phyloP scores from a whole-genome alignment of 1,140 invertebrate genomes.

The Aphis gossypii region DNA sequence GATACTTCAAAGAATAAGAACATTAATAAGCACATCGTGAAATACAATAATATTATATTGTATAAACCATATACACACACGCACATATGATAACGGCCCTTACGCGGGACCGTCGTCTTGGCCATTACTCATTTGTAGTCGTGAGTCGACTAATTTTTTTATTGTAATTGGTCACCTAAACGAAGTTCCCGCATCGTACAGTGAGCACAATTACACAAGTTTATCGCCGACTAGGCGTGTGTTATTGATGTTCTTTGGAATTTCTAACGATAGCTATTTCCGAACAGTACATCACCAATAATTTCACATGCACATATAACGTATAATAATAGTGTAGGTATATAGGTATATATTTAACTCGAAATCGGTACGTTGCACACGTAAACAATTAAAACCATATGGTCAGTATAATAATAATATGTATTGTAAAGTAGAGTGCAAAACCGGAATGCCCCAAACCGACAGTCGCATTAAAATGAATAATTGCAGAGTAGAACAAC shows the following conservation, averaged over 20 bases:
- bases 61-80: neutral
- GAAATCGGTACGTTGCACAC: neutral
- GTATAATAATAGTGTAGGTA: neutral
- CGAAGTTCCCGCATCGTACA: neutral
- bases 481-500: neutral
- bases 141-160: constrained; percentile 49
- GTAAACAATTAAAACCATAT: constrained; percentile 52
- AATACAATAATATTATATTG: neutral
- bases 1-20: constrained; percentile 38
- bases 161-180: constrained; percentile 32
- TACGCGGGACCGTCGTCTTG: neutral
- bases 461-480: constrained; percentile 27
- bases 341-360: neutral
- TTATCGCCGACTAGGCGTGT: neutral
- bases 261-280: neutral
- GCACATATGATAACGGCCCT: neutral
- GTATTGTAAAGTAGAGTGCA: constrained; percentile 23
- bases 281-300: neutral
- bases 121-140: constrained; percentile 36
- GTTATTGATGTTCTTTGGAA: constrained; percentile 22
- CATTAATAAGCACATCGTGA: constrained; percentile 8
- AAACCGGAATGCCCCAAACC: constrained; percentile 41
- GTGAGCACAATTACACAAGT: neutral
- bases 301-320: neutral
- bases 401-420: constrained; percentile 29